These are phyloP conservation scores for Chrysotoxum bicinctum DNA, from an alignment of 2,888 invertebrate genomes.

Conservation along the genomic window DNA sequence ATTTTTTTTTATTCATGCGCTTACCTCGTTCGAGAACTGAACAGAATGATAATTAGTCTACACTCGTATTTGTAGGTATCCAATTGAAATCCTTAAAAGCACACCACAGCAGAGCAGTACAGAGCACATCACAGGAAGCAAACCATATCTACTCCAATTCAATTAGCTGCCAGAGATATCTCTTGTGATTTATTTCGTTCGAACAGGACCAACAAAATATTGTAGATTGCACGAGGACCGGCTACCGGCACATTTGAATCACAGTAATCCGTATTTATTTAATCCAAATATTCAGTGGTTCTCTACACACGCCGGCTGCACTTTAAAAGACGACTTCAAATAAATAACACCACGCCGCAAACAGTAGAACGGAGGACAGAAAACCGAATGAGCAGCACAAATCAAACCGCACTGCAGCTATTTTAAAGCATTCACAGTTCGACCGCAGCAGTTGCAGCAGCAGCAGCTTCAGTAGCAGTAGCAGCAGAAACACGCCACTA, in stretches of 20 bases:
- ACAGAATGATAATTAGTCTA: conserved; percentile 12
- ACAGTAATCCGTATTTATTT: conserved; percentile 31
- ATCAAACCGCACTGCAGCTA: conserved; percentile 73
- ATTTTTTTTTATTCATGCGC: background rate
- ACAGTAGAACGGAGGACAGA: conserved; percentile 5
- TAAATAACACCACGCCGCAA: conserved; percentile 28
- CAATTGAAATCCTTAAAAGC: conserved; percentile 31
- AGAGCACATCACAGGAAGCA: background rate
- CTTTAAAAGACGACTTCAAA: conserved; percentile 31
- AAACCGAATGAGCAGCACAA: conserved; percentile 62
- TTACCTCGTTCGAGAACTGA: conserved; percentile 34
- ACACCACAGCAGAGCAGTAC: background rate
- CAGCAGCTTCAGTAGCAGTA: conserved; percentile 4
- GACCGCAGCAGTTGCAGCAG: conserved; percentile 52
- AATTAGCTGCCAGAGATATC: conserved; percentile 24
- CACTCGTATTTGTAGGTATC: conserved; percentile 24
- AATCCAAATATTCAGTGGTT: conserved; percentile 33
- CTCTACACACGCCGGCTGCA: conserved; percentile 1
- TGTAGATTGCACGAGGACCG: background rate
- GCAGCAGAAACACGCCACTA: conserved; percentile 54
- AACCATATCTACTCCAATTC: conserved; percentile 39
- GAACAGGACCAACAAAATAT: background rate
- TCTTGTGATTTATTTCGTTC: conserved; percentile 26
- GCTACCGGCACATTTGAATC: conserved; percentile 42
- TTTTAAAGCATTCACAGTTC: conserved; percentile 72